Evolutionary conservation across 35 echinoderm and acorn worm species (phyloP), one percentile per base, ranked within the genome.

Genomic region (Lytechinus pictus): DNA sequence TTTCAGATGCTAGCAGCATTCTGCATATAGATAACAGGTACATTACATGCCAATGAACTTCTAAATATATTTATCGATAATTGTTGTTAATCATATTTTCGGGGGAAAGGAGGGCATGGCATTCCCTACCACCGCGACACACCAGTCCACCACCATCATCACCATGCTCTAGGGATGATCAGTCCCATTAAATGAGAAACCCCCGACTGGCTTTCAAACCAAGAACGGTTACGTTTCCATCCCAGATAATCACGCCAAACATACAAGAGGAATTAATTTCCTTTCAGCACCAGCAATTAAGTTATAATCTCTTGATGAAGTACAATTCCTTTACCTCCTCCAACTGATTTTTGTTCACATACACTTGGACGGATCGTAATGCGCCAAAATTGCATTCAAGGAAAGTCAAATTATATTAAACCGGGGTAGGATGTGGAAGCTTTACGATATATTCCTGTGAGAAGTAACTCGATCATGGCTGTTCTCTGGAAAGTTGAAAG

Each of bases 251-350:
- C 66, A 79, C 66, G n/a, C 66, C 66, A 79, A n/a, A 79, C 66
- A 79, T 24, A 79, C 66, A 79, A 2, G 66, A 79, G 19, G 66
- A 79, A 79, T 79, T 79, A 79, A 79, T 79, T 16, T 79, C n/a
- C 66, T 79, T 79, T 79, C 66, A 79, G 19, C 66, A 24, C 66
- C 66, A 79, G 66, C 66, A 79, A 79, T 79, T 79, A 79, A 79
- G 66, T 79, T 79, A 79, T 79, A 79, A 79, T 79, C 66, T 79
- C 66, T n/a, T 79, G 66, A 79, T 79, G 66, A 79, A 79, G 66
- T 24, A 79, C 19, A 79, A 79, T 79, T 79, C 66, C n/a, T 79
- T 79, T 79, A 16, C 66, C 14, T 79, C 66, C 21, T 9, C 66
- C 66, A 24, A n/a, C 19, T 79, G 66, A 79, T 79, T 79, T 79